Conservation (phyloP, 2,113 vertebrate genomes). For the Laticauda colubrina region DNA sequence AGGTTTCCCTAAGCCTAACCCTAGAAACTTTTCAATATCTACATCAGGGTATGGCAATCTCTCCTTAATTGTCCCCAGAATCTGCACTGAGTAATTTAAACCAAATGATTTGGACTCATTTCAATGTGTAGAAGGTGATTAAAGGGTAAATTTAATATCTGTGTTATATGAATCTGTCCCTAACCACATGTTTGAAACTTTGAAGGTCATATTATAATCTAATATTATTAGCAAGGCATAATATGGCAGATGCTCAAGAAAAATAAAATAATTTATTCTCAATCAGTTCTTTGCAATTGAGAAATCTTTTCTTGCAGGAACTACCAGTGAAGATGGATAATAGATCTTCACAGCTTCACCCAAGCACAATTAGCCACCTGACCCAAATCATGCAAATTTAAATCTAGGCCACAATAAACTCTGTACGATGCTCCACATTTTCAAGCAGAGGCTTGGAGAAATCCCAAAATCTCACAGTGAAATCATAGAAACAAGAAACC, state of each 20-base stretch:
- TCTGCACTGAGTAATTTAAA: not conserved
- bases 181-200: slow-evolving; percentile 19
- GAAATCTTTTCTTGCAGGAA: slow-evolving; percentile 41
- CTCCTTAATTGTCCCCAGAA: not conserved
- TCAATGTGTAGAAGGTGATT: not conserved
- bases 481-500: too few relatives aligned
- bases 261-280: slow-evolving; percentile 7
- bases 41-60: not conserved
- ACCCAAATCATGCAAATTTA: too few relatives aligned
- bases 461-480: too few relatives aligned
- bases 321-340: slow-evolving; percentile 76
- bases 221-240: slow-evolving; percentile 22
- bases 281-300: not conserved
- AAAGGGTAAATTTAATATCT: not conserved
- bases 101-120: not conserved
- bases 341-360: slow-evolving; percentile 95
- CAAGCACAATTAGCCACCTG: slow-evolving; percentile 96
- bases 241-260: not conserved
- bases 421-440: too few relatives aligned
- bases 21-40: not conserved
- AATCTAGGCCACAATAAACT: too few relatives aligned
- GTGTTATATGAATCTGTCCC: not conserved
- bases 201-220: slow-evolving; percentile 30
- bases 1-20: not conserved
- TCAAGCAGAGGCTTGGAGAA: too few relatives aligned